A percentile compares a stretch with the other conserved stretches of the same genome.
Conservation (phyloP, 2,113 vertebrate genomes). For the Leptocoma aspasia region DNA sequence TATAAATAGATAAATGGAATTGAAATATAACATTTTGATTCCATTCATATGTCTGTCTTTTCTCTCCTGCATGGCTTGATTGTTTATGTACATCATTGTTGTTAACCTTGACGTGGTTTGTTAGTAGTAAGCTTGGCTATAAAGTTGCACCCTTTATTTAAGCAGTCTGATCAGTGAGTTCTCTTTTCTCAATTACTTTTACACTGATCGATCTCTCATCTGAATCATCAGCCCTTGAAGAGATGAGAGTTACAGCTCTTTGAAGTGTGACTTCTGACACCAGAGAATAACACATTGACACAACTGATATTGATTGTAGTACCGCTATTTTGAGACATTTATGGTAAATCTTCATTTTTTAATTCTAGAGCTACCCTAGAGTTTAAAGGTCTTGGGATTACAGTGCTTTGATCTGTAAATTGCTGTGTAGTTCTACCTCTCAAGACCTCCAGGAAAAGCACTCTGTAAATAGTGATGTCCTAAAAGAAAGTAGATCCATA, state of each 20-base stretch:
- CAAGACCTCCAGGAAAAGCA: not conserved
- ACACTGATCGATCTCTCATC: not conserved
- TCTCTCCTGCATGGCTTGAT: slow-evolving; percentile 27
- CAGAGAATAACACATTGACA: not conserved
- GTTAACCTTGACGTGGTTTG: not conserved
- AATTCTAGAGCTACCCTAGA: not conserved
- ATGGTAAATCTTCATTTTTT: not conserved
- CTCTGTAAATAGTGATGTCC: not conserved
- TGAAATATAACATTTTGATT: slow-evolving; percentile 23
- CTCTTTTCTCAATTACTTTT: not conserved
- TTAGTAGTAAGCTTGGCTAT: not conserved
- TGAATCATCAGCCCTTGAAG: not conserved
- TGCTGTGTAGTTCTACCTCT: not conserved
- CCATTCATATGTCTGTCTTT: slow-evolving; percentile 1
- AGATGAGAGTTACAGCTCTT: not conserved
- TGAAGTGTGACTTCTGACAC: not conserved
- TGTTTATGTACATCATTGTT: not conserved
- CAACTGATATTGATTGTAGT: not conserved
- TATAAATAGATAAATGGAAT: not conserved
- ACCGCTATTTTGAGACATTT: not conserved
- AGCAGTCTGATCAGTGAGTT: not conserved
- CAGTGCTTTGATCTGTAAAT: not conserved
- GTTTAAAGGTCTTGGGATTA: not conserved
- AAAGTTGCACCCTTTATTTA: not conserved
- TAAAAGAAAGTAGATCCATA: not conserved